phyloP scores from a whole-genome alignment of 1,140 invertebrate genomes.

The Laupala kohalensis region DNA sequence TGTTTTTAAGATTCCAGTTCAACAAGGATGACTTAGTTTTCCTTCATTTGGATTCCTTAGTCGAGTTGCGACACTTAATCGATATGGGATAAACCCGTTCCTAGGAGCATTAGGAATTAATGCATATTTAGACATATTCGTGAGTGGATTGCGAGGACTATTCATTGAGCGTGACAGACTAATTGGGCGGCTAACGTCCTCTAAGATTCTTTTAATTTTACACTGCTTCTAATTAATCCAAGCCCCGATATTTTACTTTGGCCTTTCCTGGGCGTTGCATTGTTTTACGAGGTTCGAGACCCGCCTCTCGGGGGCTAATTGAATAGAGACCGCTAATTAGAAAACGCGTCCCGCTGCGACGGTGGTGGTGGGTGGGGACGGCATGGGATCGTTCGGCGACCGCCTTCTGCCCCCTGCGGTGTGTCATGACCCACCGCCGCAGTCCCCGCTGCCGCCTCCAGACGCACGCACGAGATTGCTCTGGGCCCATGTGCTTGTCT shows the following conservation, averaged over 20 bases:
- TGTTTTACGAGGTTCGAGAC: background rate
- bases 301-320: constrained; percentile 2
- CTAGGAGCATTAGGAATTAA: background rate
- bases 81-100: background rate
- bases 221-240: background rate
- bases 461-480: too few relatives aligned
- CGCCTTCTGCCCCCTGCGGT: background rate
- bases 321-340: constrained; percentile 7
- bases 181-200: background rate
- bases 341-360: constrained; percentile 3
- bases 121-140: background rate
- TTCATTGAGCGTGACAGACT: background rate
- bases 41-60: too few relatives aligned
- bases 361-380: too few relatives aligned
- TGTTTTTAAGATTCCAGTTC: too few relatives aligned
- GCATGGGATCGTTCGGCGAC: background rate
- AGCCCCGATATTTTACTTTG: background rate
- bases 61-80: too few relatives aligned
- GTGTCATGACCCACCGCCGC: too few relatives aligned
- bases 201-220: background rate
- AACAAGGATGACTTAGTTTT: too few relatives aligned
- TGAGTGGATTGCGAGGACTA: background rate
- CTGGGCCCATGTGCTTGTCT: too few relatives aligned
- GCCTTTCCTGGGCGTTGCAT: background rate
- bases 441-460: too few relatives aligned